Conservation (phyloP, 2,888 invertebrate species). For the Cheilosia urbana region DNA sequence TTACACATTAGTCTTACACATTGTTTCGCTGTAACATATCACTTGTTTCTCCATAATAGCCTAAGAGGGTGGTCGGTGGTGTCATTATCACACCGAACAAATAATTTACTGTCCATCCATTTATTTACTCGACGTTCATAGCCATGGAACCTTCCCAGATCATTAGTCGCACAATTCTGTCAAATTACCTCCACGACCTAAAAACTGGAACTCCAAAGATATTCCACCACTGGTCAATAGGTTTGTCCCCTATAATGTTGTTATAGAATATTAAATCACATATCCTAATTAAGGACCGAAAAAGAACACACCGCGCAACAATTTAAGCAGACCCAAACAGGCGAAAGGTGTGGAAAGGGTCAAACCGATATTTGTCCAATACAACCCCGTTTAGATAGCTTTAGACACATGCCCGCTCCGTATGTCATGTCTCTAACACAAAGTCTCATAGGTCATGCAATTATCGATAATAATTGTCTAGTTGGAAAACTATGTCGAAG, state of each 20-base stretch:
- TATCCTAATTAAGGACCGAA: constrained; percentile 60
- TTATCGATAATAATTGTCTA: constrained; percentile 62
- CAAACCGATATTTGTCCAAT: constrained; percentile 47
- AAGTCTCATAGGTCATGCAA: constrained; percentile 65
- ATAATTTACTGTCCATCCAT: constrained; percentile 55
- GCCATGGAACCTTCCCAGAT: constrained; percentile 31
- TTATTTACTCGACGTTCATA: constrained; percentile 27
- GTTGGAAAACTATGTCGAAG: constrained; percentile 10
- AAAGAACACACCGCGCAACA: constrained; percentile 53
- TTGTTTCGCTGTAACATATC: constrained; percentile 42
- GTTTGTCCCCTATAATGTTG: constrained; percentile 15
- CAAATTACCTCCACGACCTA: constrained; percentile 41
- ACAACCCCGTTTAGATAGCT: constrained; percentile 14
- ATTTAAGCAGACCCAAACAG: constrained; percentile 56
- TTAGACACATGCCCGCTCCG: constrained; percentile 17
- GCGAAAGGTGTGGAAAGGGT: constrained; percentile 71
- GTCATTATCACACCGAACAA: constrained; percentile 64
- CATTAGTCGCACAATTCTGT: constrained; percentile 36
- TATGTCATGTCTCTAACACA: constrained; percentile 37
- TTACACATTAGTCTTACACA: constrained; percentile 17
- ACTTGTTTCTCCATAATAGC: constrained; percentile 18
- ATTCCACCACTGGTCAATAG: constrained; percentile 10
- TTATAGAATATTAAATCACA: constrained; percentile 71
- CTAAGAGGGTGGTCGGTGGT: constrained; percentile 24
- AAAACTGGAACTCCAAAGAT: constrained; percentile 23